phyloP scores from a whole-genome alignment of 1,140 invertebrate genomes.

The Belonocnema kinseyi region DNA sequence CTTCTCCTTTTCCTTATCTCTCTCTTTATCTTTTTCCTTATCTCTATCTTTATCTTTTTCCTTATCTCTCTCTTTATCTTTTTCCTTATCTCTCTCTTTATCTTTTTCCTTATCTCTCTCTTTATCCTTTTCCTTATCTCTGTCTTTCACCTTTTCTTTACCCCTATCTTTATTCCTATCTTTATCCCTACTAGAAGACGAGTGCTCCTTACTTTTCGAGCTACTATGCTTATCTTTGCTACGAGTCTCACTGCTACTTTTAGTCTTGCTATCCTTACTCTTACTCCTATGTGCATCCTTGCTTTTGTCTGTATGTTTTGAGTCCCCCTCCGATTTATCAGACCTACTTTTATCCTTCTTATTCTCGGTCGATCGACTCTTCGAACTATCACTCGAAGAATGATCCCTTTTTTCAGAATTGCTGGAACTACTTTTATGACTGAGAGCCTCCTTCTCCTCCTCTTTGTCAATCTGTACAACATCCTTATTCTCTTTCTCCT shows the following conservation, averaged over 20 bases:
- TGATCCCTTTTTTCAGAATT: conserved; percentile 40
- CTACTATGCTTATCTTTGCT: conserved; percentile 52
- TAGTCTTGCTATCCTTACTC: conserved; percentile 45
- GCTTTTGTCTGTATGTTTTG: conserved; percentile 45
- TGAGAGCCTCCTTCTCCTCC: background rate
- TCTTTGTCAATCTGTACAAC: background rate
- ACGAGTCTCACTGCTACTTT: conserved; percentile 43
- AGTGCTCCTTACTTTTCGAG: conserved; percentile 44
- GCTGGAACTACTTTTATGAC: background rate
- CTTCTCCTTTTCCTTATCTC: conserved; percentile 39
- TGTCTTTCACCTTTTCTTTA: background rate
- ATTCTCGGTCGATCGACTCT: background rate
- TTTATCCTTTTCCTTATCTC: conserved; percentile 26
- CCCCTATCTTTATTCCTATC: conserved; percentile 40
- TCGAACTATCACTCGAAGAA: conserved; percentile 15
- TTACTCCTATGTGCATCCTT: conserved; percentile 42
- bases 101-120: conserved; percentile 44
- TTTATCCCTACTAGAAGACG: conserved; percentile 57
- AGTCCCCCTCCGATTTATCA: conserved; percentile 41
- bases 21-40: conserved; percentile 22
- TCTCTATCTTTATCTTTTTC: no score
- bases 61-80: background rate
- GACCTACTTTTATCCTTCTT: conserved; percentile 32
- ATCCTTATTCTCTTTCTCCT: conserved; percentile 31
- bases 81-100: conserved; percentile 40